A percentile compares a stretch with the other conserved stretches of the same genome.
phyloP scores from a whole-genome alignment of 2,113 vertebrate species.

The Struthidea cinerea region DNA sequence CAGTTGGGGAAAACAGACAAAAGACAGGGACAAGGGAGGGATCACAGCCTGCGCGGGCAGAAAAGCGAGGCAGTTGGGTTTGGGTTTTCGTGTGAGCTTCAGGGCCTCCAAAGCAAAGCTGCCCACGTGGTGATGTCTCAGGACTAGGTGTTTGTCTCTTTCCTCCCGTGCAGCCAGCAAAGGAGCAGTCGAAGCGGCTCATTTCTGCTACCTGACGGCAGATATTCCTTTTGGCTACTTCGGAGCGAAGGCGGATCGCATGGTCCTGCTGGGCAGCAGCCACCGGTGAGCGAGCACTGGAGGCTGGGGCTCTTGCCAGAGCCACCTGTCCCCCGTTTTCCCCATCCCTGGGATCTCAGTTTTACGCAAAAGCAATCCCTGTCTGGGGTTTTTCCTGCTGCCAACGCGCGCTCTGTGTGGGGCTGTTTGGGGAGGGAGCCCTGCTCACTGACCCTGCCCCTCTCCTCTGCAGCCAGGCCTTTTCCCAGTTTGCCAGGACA shows the following conservation, averaged over 20 bases:
- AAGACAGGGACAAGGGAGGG: neutral
- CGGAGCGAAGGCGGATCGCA: slow-evolving; percentile 71
- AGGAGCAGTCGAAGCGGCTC: slow-evolving; percentile 82
- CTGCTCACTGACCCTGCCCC: neutral
- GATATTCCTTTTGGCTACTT: slow-evolving; percentile 78
- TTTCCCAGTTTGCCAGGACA: slow-evolving; percentile 78
- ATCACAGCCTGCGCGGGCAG: neutral
- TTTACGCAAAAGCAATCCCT: neutral
- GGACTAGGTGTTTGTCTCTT: neutral
- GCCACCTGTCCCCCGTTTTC: neutral
- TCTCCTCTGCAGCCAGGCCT: slow-evolving; percentile 69
- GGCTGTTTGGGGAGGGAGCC: neutral
- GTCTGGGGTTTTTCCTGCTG: neutral
- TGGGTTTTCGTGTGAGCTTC: neutral
- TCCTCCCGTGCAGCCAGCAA: slow-evolving; percentile 74
- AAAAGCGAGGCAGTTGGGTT: accelerated
- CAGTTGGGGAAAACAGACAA: accelerated
- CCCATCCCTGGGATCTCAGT: neutral
- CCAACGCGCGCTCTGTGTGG: neutral
- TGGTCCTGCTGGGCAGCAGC: slow-evolving; percentile 84
- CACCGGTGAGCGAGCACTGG: slow-evolving; percentile 72
- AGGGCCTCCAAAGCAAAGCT: neutral
- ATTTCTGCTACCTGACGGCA: slow-evolving; percentile 89
- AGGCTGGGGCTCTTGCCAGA: neutral
- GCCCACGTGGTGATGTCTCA: neutral